Percentiles rank a stretch among this genome's conserved stretches.
Conservation (phyloP, 2,888 invertebrate species). For the Atrina japonica region DNA sequence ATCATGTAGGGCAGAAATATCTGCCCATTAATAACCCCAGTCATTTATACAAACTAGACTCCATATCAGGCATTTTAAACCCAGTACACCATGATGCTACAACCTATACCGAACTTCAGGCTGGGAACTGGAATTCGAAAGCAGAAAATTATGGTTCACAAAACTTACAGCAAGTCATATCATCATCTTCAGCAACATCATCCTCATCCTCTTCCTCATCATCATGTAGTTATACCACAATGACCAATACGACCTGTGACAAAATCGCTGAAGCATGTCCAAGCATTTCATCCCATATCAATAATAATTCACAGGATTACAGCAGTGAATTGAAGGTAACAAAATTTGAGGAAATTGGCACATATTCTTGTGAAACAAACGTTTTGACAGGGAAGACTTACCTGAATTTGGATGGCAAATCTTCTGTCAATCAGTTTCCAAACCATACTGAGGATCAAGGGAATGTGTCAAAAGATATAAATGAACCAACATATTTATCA, state of each 20-base stretch:
- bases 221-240: conserved; percentile 67
- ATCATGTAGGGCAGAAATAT: conserved; percentile 41
- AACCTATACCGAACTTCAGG: conserved; percentile 22
- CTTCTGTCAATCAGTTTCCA: neutral
- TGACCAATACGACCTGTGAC: conserved; percentile 74
- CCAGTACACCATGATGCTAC: conserved; percentile 54
- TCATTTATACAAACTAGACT: conserved; percentile 86
- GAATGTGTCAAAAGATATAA: no score
- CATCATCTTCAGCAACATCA: conserved; percentile 74
- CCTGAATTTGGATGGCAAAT: conserved; percentile 9
- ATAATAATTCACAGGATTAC: conserved; percentile 61
- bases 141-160: conserved; percentile 9
- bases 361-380: conserved; percentile 12
- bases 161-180: conserved; percentile 7
- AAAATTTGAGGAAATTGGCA: conserved; percentile 20
- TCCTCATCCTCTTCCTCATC: conserved; percentile 42
- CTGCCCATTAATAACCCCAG: conserved; percentile 82
- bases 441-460: neutral
- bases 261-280: conserved; percentile 75
- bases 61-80: conserved; percentile 85
- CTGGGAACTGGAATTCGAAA: conserved; percentile 32
- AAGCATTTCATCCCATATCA: conserved; percentile 73
- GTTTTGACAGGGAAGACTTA: conserved; percentile 19
- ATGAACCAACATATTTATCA: no score
- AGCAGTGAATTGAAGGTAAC: conserved; percentile 13